These are phyloP conservation scores for Pentalonia nigronervosa DNA, from an alignment of 1,140 invertebrate species.

Conservation along the genomic window DNA sequence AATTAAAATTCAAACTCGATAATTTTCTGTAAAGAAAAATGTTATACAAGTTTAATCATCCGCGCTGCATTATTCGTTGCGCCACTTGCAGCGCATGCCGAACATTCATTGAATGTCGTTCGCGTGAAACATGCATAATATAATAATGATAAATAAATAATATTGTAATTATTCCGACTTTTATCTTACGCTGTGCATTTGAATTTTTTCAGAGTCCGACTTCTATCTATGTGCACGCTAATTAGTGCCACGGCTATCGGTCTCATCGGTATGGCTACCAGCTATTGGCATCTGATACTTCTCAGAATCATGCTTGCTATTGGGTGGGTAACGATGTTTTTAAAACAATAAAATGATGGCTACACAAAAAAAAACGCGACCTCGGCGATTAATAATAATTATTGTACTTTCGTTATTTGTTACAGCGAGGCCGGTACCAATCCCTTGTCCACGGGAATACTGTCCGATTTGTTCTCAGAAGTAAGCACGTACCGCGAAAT, in stretches of 20 bases:
- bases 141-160: not conserved
- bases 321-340: constrained; percentile 68
- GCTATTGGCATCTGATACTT: constrained; percentile 90
- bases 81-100: too few species aligned
- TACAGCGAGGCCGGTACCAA: constrained; percentile 87
- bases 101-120: not conserved
- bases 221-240: constrained; percentile 78
- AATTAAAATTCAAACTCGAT: not conserved
- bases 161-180: not conserved
- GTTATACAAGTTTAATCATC: not conserved
- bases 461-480: constrained; percentile 85
- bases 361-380: not conserved
- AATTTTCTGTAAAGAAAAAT: not conserved
- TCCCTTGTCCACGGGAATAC: constrained; percentile 84
- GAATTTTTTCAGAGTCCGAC: constrained; percentile 71
- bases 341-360: not conserved
- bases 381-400: constrained; percentile 30
- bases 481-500: constrained; percentile 60
- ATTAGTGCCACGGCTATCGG: constrained; percentile 84
- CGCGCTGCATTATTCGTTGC: not conserved
- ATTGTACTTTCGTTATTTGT: constrained; percentile 58
- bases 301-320: constrained; percentile 86
- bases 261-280: constrained; percentile 80
- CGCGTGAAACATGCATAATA: not conserved
- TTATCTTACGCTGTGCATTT: not conserved